Base-by-base conservation (phyloP, 2,888 invertebrate genomes). In the Catocala nupta region DNA sequence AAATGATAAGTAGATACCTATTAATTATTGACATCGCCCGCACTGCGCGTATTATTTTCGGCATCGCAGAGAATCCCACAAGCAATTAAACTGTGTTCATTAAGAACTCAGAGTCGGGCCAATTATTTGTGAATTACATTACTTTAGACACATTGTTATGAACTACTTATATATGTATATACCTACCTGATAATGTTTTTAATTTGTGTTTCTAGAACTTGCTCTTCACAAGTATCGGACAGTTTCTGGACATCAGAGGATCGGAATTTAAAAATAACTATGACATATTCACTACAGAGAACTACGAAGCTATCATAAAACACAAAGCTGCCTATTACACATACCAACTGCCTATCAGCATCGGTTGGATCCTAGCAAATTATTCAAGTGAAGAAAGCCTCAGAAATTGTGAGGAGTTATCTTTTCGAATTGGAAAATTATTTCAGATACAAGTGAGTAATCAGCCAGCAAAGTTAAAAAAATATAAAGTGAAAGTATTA, bases 261-360 rank as follows among this genome's bases (percentile, higher is more conserved):
- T 55, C 63, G 63, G 10, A 74, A 63, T 11, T 49, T 16, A 80
- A 80, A 33, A 81, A 81, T 52, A 82, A 87, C 59, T 87, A 80
- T 70, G 76, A 73, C 58, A 87, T 94, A 13, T 97, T 96, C 86
- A 97, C 97, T 0, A 96, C 96, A 95, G 96, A 97, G n/a, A 95
- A 96, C 67, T 98, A 98, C 85, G 95, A 96, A 71, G 94, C 96
- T 0, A 98, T 99, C 78, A 97, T 97, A 11, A 97, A 96, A 76
- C 97, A 97, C 87, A 99, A 99, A 92, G 97, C 98, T 12, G 96
- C 97, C 0, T 98, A 97, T 88, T 99, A 99, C 86, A 96, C 98
- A 0, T 98, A 98, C 87, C 96, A 97, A 81, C 93, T 98, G 71
- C 99, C 99, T 0, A 96, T 98, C 16, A 96, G 96, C 12, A 84